Evolutionary conservation across 1,140 invertebrate genomes (phyloP), one percentile per base, ranked within the genome.

Genomic region (Pemphigus obesinymphae): DNA sequence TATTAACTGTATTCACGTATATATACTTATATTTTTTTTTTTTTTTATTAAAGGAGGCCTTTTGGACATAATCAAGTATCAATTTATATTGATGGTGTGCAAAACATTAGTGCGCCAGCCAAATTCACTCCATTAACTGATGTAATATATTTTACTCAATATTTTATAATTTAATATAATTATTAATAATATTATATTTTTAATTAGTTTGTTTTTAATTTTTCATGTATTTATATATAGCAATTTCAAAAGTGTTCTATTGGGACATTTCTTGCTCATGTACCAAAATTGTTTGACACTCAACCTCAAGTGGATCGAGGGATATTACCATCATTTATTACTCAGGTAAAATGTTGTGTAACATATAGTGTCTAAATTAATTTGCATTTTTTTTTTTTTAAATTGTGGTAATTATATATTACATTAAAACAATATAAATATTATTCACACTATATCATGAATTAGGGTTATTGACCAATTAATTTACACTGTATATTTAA

Each of bases 61-160:
- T 91, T 92, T 85, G 88, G 89, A 20, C 89, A 90, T 83, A 91
- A 90, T 84, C 90, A 91, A 83, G 85, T 92, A 8, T 87, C 87
- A 82, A 88, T 92, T 31, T 92, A 89, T 84, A 89, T 92, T 81
- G 91, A 92, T 86, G 91, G 91, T 45, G 86, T 87, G 29, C 88
- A 90, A 83, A 88, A 88, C 82, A 84, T 90, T 15, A 88, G 87
- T 72, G 87, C 89, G 34, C 88, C 89, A 0, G 86, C 91, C 20
- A 91, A 91, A 84, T 90, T 90, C 84, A 90, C 90, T 45, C 88
- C 88, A 1, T 86, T 91, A 34, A 87, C 88, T 83, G 91, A 91
- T 85, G 90, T 90, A 70, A 73, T 20, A 48, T 73, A 50, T 5
- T 10, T 73, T 31, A n/a, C n/a, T n/a, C 31, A 45, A 45, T 45